Evolutionary conservation across 1,140 invertebrate species (phyloP).

Genomic region (Helicorthomorpha holstii): DNA sequence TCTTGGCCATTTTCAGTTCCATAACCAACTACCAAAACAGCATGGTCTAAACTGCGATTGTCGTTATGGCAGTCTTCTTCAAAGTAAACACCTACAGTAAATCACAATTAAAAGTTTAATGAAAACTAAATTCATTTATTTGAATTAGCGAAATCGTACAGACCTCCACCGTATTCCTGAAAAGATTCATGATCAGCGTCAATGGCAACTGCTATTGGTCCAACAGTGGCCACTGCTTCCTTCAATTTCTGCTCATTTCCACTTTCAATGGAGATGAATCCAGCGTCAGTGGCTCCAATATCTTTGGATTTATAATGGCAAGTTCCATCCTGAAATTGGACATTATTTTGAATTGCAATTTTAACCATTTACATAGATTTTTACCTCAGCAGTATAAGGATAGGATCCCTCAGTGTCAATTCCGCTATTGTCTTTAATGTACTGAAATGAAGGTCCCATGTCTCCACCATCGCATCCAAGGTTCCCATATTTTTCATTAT

Average conservation of each 20-base stretch:
- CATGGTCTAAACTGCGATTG: slow-evolving; percentile 32
- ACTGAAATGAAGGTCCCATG: slow-evolving; percentile 21
- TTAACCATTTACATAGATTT: too few species aligned
- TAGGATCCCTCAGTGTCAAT: slow-evolving; percentile 38
- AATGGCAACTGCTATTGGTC: slow-evolving; percentile 31
- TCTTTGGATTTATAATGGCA: not conserved
- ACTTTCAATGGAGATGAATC: not conserved
- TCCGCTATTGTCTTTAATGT: too few species aligned
- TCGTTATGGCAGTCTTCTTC: not conserved
- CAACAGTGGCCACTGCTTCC: slow-evolving; percentile 22
- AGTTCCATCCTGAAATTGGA: not conserved
- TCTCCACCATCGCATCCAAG: slow-evolving; percentile 31
- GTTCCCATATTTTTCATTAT: slow-evolving; percentile 18
- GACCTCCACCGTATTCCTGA: slow-evolving; percentile 6
- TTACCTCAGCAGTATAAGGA: slow-evolving; percentile 21
- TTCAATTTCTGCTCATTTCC: slow-evolving; percentile 13
- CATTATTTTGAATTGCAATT: too few species aligned
- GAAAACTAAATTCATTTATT: not conserved
- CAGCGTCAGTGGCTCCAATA: not conserved
- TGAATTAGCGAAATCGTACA: not conserved
- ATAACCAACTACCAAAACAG: slow-evolving; percentile 36
- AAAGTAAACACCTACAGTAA: not conserved
- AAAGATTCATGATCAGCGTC: slow-evolving; percentile 25
- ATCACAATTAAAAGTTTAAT: not conserved
- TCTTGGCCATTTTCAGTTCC: slow-evolving; percentile 34